Conservation (phyloP, 53 echinoderm and acorn worm genomes). For the Paracentrotus lividus region DNA sequence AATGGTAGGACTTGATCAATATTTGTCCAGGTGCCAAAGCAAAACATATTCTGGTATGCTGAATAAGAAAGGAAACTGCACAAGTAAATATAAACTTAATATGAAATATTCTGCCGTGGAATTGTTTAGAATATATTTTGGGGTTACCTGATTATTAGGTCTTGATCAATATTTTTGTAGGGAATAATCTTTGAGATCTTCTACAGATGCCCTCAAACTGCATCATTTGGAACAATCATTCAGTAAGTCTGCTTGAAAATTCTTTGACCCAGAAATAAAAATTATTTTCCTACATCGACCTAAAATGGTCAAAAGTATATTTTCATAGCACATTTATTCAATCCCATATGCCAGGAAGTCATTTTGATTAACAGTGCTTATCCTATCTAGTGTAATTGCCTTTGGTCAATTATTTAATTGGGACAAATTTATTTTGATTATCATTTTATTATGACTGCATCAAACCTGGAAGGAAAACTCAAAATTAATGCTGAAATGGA, state of each 20-base stretch:
- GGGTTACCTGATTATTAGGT: background rate
- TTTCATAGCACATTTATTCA: background rate
- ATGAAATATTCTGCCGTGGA: too few relatives aligned
- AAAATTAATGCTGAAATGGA: too few relatives aligned
- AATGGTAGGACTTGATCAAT: too few relatives aligned
- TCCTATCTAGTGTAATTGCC: constrained; percentile 3
- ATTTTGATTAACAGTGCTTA: background rate
- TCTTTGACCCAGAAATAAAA: background rate
- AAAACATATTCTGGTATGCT: background rate
- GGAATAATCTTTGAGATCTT: background rate
- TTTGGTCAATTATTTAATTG: background rate
- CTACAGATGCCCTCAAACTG: constrained; percentile 3
- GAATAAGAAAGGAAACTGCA: background rate
- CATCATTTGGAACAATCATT: background rate
- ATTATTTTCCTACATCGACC: background rate
- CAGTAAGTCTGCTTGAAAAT: background rate
- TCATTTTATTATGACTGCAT: too few relatives aligned
- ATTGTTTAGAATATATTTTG: too few relatives aligned
- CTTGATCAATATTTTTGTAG: constrained; percentile 10
- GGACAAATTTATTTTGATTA: background rate
- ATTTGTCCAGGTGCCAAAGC: too few relatives aligned
- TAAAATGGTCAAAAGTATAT: background rate
- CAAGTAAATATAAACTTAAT: too few relatives aligned
- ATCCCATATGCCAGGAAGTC: background rate
- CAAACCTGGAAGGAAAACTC: background rate